Base-by-base conservation (phyloP, 1,140 invertebrate species). In the Cherax destructor region DNA sequence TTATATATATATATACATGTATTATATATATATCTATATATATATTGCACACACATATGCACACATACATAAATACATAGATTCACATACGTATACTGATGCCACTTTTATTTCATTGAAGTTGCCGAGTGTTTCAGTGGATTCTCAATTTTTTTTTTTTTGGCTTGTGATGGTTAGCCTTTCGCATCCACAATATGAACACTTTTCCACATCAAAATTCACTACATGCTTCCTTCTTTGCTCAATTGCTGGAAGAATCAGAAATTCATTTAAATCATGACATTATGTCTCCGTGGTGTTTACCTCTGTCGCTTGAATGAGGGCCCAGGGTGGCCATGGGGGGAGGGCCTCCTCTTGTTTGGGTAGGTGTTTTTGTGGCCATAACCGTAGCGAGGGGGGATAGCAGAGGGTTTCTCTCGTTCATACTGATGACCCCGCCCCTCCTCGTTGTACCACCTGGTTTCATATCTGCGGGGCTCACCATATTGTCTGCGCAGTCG, bases 241-340 rank as follows among this genome's bases (percentile, higher is more conserved):
- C 84, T 72, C 84, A 47, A 50, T 69, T 77, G 85, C 52, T 87
- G 74, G 81, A 83, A 83, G 81, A 83, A 86, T 86, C 83, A 86
- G 83, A 79, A 87, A 87, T 50, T 87, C 76, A 87, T 87, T 59
- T 87, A 87, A 87, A 79, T 59, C 85, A 76, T 87, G 85, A 77
- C 49, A 87, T 74, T 52, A 16, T 78, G 49, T 79, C 56, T 77
- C 74, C n/a, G 84, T 74, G 69, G 74, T 76, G 84, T 78, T 87
- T 87, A 87, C 85, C 85, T 87, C 85, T 87, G 85, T 56, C 85
- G 85, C 61, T 87, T 87, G 74, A 79, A 83, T 56, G 81, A 65
- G 18, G 85, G 56, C 49, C 85, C 85, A 50, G 13, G 85, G 76
- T 87, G 85, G 50, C 50, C 77, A 21, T 87, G 85, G 85, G 76